These are phyloP conservation scores for Pantherophis vulpinus DNA, from an alignment of 2,797 vertebrate species.

Conservation along the genomic window DNA sequence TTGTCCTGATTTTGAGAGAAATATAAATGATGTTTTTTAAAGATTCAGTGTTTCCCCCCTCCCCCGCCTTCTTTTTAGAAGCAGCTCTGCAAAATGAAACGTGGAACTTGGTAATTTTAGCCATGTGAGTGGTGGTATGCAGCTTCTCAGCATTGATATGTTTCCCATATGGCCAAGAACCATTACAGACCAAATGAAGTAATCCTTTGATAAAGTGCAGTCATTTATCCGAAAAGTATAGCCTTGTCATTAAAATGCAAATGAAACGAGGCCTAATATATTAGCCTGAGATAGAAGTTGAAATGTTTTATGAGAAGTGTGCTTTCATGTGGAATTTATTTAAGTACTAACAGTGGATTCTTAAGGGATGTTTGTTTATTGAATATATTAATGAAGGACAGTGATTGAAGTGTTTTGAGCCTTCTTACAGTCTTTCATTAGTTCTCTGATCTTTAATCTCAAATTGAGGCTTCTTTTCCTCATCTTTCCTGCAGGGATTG, in stretches of 20 bases:
- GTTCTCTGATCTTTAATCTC: conserved; percentile 38
- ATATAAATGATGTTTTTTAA: background rate
- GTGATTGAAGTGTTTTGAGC: conserved; percentile 27
- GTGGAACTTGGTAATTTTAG: conserved; percentile 9
- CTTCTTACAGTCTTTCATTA: conserved; percentile 52
- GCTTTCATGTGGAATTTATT: conserved; percentile 67
- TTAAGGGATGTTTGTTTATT: conserved; percentile 58
- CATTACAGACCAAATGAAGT: conserved; percentile 56
- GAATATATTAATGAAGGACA: conserved; percentile 61
- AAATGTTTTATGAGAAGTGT: conserved; percentile 63
- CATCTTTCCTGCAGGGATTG: conserved; percentile 31
- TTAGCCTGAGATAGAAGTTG: conserved; percentile 58
- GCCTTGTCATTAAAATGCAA: conserved; percentile 72
- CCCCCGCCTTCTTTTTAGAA: background rate
- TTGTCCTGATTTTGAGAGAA: conserved; percentile 22
- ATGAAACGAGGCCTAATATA: conserved; percentile 68
- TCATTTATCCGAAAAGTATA: conserved; percentile 66
- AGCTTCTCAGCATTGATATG: accelerated
- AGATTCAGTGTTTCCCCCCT: accelerated
- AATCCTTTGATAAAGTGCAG: conserved; percentile 68
- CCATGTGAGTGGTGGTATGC: conserved; percentile 19
- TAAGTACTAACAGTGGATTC: conserved; percentile 55
- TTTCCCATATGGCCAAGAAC: conserved; percentile 39
- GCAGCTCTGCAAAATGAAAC: conserved; percentile 14
- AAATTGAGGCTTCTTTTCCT: conserved; percentile 22